Evolutionary conservation across 2,888 invertebrate genomes (phyloP).

Genomic region (Alloscopus bannaensis): DNA sequence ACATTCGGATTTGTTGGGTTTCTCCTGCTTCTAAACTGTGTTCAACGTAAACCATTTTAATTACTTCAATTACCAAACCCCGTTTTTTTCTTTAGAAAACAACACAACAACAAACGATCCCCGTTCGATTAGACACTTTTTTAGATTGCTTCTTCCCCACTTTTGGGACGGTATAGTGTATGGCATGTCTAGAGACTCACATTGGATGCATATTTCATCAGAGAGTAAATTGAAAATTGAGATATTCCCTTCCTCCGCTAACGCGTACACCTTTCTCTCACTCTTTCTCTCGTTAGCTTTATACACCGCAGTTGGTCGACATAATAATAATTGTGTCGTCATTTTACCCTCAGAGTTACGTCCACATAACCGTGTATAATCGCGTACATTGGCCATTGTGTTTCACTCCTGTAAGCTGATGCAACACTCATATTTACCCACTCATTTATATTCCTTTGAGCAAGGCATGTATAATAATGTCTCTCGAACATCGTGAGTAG

Average conservation of each 20-base stretch:
- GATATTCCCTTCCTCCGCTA: constrained; percentile 14
- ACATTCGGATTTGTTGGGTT: no score
- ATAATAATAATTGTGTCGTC: background rate
- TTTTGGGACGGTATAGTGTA: background rate
- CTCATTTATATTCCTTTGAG: constrained; percentile 17
- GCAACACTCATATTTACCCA: background rate
- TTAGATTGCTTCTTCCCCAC: background rate
- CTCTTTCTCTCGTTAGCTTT: background rate
- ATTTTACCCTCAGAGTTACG: background rate
- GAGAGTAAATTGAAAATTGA: constrained; percentile 43
- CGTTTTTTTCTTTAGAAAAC: background rate
- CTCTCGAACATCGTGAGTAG: background rate
- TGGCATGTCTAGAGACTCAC: constrained; percentile 22
- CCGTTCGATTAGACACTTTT: no score
- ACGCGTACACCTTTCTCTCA: background rate
- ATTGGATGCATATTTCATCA: constrained; percentile 52
- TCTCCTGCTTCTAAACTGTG: background rate
- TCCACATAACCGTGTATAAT: no score
- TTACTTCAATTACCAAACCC: constrained; percentile 11
- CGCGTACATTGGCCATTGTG: background rate
- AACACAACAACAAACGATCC: no score
- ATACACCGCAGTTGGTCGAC: no score
- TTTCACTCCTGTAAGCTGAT: background rate
- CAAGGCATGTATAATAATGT: background rate
- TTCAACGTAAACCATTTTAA: constrained; percentile 32